Evolutionary conservation across 1,140 invertebrate species (phyloP).

Genomic region (Globodera ellingtonae): DNA sequence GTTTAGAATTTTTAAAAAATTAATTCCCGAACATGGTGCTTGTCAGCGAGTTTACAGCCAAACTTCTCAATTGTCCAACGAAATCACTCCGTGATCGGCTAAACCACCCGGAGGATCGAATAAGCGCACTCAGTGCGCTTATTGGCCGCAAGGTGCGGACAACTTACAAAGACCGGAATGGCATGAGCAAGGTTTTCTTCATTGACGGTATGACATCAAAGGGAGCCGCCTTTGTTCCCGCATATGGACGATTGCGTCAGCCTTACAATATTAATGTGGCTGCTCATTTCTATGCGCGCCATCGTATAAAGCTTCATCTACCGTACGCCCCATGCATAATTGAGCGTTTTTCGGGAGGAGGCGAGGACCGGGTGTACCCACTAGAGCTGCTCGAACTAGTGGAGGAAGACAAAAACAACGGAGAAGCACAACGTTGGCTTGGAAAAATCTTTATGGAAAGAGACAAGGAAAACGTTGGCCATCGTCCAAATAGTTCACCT

Average conservation of each 20-base stretch:
- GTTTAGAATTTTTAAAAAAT: not conserved
- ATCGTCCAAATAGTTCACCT: too few relatives aligned
- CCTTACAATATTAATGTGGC: not conserved
- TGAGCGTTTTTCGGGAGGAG: too few relatives aligned
- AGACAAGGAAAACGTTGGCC: too few relatives aligned
- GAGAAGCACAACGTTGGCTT: too few relatives aligned
- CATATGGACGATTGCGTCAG: not conserved
- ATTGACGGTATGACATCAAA: not conserved
- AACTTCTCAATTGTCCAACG: not conserved
- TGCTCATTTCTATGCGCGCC: constrained; percentile 1
- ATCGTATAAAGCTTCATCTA: not conserved
- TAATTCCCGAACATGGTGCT: not conserved
- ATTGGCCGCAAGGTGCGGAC: not conserved
- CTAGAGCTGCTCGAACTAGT: too few relatives aligned
- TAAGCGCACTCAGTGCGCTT: not conserved
- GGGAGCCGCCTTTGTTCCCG: not conserved
- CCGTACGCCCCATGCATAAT: too few relatives aligned
- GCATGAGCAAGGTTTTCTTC: not conserved
- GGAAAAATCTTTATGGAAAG: too few relatives aligned
- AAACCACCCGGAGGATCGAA: constrained; percentile 3
- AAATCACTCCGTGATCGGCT: not conserved
- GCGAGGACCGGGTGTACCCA: too few relatives aligned
- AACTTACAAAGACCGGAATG: not conserved
- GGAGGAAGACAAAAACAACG: too few relatives aligned
- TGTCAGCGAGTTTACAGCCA: not conserved